Evolutionary conservation across 2,888 invertebrate genomes (phyloP).

Genomic region (Pyrocoelia pectoralis): DNA sequence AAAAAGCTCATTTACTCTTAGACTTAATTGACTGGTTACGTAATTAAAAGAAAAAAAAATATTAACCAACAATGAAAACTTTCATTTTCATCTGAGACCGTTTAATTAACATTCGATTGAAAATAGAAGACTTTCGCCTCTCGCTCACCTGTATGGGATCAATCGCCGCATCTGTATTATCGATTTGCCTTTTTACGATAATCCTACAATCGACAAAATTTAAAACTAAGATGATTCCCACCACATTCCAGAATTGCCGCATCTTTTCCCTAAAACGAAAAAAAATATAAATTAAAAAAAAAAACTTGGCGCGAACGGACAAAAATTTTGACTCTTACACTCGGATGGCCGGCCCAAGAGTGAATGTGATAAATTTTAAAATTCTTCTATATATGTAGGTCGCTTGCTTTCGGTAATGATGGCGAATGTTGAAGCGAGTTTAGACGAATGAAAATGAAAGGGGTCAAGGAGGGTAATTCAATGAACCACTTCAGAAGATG

Average conservation of each 20-base stretch:
- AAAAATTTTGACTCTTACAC: slow-evolving; percentile 50
- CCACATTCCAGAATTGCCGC: slow-evolving; percentile 49
- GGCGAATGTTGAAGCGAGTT: slow-evolving; percentile 47
- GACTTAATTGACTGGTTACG: too few species aligned
- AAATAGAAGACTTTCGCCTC: slow-evolving; percentile 20
- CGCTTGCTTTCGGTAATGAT: slow-evolving; percentile 50
- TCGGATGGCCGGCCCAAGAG: slow-evolving; percentile 55
- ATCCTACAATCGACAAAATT: slow-evolving; percentile 49
- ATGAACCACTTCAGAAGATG: slow-evolving; percentile 14
- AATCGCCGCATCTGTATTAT: slow-evolving; percentile 30
- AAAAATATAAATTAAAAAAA: slow-evolving; percentile 27
- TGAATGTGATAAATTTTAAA: slow-evolving; percentile 60
- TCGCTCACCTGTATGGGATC: slow-evolving; percentile 43
- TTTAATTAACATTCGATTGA: background rate
- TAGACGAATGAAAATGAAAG: slow-evolving; percentile 52
- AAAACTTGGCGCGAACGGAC: background rate
- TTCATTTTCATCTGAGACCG: background rate
- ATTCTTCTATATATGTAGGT: slow-evolving; percentile 60
- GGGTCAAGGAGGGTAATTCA: slow-evolving; percentile 54
- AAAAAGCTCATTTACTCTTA: too few species aligned
- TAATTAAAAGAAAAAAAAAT: background rate
- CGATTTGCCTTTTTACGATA: slow-evolving; percentile 50
- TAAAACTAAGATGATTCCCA: slow-evolving; percentile 48
- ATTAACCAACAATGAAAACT: background rate
- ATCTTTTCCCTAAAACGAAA: slow-evolving; percentile 51